Evolutionary conservation across 2,797 vertebrate genomes (phyloP).

Genomic region (Alectoris magna): DNA sequence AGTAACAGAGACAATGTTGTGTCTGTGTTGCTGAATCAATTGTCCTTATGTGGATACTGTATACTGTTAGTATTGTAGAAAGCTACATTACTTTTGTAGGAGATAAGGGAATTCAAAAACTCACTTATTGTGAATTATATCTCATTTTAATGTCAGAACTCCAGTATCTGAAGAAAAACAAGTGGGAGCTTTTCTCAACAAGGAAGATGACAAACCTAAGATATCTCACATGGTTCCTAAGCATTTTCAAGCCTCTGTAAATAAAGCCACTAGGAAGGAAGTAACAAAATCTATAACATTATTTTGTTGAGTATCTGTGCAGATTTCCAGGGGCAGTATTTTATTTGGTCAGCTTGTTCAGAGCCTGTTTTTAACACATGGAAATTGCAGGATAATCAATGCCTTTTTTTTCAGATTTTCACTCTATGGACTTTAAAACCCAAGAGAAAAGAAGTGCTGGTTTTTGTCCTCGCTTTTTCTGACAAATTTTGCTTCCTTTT

Average conservation of each 20-base stretch:
- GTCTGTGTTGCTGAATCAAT: not conserved
- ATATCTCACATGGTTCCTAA: not conserved
- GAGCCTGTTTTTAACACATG: not conserved
- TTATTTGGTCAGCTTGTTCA: not conserved
- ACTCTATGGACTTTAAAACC: not conserved
- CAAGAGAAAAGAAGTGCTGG: fast-evolving
- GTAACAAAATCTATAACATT: not conserved
- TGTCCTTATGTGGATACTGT: not conserved
- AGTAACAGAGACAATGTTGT: not conserved
- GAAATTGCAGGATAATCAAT: not conserved
- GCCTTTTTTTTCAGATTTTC: not conserved
- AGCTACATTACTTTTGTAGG: not conserved
- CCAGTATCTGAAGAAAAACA: not conserved
- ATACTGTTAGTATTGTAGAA: not conserved
- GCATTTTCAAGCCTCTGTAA: not conserved
- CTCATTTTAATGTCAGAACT: not conserved
- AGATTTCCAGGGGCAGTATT: not conserved
- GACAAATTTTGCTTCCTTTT: not conserved
- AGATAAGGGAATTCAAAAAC: not conserved
- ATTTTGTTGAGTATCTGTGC: not conserved
- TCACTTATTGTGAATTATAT: not conserved
- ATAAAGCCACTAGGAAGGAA: not conserved
- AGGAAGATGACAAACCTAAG: not conserved
- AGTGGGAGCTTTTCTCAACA: not conserved
- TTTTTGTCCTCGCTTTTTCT: not conserved